Evolutionary conservation across 2,113 vertebrate genomes (phyloP).

Genomic region (Coracopsis vasa): DNA sequence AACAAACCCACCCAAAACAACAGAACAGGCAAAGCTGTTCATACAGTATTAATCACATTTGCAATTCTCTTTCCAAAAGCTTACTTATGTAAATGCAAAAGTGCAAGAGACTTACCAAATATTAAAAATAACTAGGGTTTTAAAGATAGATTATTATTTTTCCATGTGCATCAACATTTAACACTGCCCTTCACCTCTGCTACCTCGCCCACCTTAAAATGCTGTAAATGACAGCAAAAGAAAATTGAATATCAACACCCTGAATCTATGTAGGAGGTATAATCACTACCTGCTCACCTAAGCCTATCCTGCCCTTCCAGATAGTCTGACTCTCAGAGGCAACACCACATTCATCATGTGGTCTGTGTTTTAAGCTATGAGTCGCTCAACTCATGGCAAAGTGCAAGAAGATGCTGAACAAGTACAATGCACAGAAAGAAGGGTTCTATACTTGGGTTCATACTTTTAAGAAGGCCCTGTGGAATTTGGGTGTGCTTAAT

Average conservation of each 20-base stretch:
- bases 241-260: background rate
- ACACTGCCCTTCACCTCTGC: background rate
- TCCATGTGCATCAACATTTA: background rate
- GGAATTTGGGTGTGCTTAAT: background rate
- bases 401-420: background rate
- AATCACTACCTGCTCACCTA: fast-evolving
- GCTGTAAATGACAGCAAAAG: background rate
- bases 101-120: background rate
- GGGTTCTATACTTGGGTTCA: background rate
- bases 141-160: background rate
- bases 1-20: background rate
- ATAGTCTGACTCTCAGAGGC: background rate
- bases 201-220: background rate
- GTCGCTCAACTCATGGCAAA: background rate
- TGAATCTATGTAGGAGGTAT: background rate
- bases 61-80: background rate
- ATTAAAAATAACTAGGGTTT: background rate
- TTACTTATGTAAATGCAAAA: background rate
- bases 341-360: background rate
- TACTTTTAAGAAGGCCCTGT: background rate
- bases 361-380: background rate
- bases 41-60: background rate
- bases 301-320: background rate
- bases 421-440: background rate
- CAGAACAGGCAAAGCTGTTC: background rate